Evolutionary conservation across 2,797 vertebrate species (phyloP).

Genomic region (Arrhamphus sclerolepis): DNA sequence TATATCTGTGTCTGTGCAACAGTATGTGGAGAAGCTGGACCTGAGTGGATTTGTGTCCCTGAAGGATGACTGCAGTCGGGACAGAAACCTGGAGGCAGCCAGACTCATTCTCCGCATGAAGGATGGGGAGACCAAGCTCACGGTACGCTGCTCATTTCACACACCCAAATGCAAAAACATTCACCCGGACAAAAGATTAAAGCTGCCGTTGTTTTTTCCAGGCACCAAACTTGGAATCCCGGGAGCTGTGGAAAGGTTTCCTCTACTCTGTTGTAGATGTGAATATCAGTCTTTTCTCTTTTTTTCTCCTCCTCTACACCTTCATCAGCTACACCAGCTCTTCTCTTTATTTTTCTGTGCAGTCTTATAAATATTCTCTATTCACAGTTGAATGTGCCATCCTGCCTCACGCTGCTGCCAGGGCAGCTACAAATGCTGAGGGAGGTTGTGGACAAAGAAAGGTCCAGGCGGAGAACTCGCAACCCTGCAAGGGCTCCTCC

Average conservation of each 20-base stretch:
- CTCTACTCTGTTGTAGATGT: slow-evolving; percentile 88
- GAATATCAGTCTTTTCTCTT: slow-evolving; percentile 38
- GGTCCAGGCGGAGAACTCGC: slow-evolving; percentile 78
- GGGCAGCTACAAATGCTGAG: slow-evolving; percentile 87
- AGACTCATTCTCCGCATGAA: slow-evolving; percentile 82
- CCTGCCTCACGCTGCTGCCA: slow-evolving; percentile 83
- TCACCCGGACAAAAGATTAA: background rate
- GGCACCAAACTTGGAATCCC: slow-evolving; percentile 84
- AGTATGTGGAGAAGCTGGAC: slow-evolving; percentile 88
- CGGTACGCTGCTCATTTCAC: slow-evolving; percentile 68
- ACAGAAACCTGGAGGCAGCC: slow-evolving; percentile 77
- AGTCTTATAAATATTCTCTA: background rate
- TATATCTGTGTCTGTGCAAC: slow-evolving; percentile 25
- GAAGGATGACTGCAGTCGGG: slow-evolving; percentile 79
- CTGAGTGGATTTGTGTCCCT: slow-evolving; percentile 83
- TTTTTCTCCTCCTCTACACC: too few relatives aligned
- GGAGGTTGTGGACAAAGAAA: slow-evolving; percentile 86
- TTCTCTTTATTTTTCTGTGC: background rate
- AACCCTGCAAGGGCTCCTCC: slow-evolving; percentile 76
- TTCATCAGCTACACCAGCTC: background rate
- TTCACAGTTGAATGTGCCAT: slow-evolving; percentile 84
- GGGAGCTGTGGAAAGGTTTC: slow-evolving; percentile 92
- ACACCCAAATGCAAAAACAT: background rate
- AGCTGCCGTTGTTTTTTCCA: slow-evolving; percentile 43
- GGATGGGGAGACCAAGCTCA: slow-evolving; percentile 85